A percentile compares a stretch with the other conserved stretches of the same genome.
Evolutionary conservation across 2,888 invertebrate genomes (phyloP).

Genomic region (Xestoiulus laeticollis): DNA sequence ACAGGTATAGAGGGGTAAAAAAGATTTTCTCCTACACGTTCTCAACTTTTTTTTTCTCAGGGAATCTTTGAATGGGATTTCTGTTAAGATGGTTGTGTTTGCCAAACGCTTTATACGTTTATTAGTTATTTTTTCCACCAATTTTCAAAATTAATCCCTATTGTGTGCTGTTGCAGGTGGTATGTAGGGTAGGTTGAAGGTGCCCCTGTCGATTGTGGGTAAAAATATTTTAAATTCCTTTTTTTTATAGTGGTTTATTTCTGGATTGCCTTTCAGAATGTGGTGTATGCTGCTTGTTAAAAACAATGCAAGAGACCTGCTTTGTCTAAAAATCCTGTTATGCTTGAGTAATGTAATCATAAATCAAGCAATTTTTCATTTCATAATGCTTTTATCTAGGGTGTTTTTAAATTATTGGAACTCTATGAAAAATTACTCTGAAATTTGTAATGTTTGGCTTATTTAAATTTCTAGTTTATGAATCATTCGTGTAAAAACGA

Average conservation of each 20-base stretch:
- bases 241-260: background rate
- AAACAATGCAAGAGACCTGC: background rate
- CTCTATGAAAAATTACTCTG: too few species aligned
- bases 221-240: background rate
- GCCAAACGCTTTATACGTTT: background rate
- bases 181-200: background rate
- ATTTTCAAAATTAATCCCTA: conserved; percentile 14
- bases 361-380: too few species aligned
- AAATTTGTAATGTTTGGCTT: too few species aligned
- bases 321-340: background rate
- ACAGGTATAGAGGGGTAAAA: background rate
- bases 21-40: background rate
- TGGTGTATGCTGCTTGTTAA: background rate
- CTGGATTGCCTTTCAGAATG: background rate
- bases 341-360: too few species aligned
- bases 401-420: too few species aligned
- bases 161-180: background rate
- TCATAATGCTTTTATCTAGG: too few species aligned
- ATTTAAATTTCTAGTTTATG: too few species aligned
- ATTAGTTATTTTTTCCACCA: background rate
- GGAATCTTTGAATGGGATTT: background rate
- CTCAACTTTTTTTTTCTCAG: background rate
- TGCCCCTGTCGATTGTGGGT: background rate
- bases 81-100: background rate
- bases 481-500: too few species aligned